Percentiles rank a stretch among this genome's conserved stretches.
Conservation (phyloP, 2,797 vertebrate genomes). For the Lutjanus argentimaculatus region DNA sequence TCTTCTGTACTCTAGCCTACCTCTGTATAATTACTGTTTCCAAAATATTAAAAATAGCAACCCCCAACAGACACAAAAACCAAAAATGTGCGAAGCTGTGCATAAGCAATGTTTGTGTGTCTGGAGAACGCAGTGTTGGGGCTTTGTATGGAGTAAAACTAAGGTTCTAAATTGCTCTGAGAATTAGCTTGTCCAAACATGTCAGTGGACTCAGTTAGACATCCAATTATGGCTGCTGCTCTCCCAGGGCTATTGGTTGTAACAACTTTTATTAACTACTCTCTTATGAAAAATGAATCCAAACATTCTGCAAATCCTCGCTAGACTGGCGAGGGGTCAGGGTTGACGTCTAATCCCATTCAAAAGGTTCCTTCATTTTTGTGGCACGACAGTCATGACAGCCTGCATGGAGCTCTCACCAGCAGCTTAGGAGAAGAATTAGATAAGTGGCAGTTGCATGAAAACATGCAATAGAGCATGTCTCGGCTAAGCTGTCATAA, state of each 20-base stretch:
- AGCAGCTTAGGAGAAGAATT: slow-evolving; percentile 60
- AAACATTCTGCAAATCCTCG: slow-evolving; percentile 72
- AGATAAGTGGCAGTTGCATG: slow-evolving; percentile 60
- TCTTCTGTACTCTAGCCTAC: not conserved
- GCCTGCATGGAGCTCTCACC: slow-evolving; percentile 37
- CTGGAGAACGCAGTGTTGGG: slow-evolving; percentile 47
- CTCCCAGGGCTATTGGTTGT: slow-evolving; percentile 75
- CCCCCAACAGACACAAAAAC: not conserved
- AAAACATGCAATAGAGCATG: slow-evolving; percentile 53
- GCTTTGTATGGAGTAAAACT: slow-evolving; percentile 76
- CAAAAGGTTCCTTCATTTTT: slow-evolving; percentile 55
- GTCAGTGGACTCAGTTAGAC: slow-evolving; percentile 84
- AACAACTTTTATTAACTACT: slow-evolving; percentile 82
- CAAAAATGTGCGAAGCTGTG: slow-evolving; percentile 23
- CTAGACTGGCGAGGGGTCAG: slow-evolving; percentile 56
- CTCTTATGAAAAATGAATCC: slow-evolving; percentile 80
- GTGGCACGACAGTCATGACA: slow-evolving; percentile 33
- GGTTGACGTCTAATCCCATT: slow-evolving; percentile 68
- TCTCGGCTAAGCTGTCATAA: slow-evolving; percentile 40
- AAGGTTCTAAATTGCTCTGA: slow-evolving; percentile 81
- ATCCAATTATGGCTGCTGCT: slow-evolving; percentile 83
- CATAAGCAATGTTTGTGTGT: slow-evolving; percentile 42
- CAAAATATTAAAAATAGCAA: slow-evolving; percentile 16
- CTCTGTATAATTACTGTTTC: slow-evolving; percentile 17
- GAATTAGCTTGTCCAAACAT: slow-evolving; percentile 86